Evolutionary conservation across 2,797 vertebrate species (phyloP), one percentile per base, ranked within the genome.

Genomic region (Takifugu rubripes): DNA sequence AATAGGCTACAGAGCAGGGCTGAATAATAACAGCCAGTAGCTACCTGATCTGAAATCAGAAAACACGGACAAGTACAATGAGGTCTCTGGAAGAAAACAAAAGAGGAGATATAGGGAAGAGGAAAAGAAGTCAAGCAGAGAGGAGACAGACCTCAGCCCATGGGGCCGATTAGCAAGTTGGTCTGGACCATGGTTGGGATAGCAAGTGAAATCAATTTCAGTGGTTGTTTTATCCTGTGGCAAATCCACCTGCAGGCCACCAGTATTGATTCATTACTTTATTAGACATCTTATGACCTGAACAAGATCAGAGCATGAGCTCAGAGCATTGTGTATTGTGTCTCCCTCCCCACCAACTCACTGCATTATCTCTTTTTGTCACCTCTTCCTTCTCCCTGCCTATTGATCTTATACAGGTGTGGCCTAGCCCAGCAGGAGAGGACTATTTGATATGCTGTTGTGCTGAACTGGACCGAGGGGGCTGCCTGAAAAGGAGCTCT

Each of bases 401-500:
- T 29, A 49, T 59, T 65, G 47, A 59, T 86, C 75, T 66, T 72
- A 56, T 54, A 77, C 78, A 83, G 82, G 78, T 67, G 75, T 48
- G 66, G 72, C 49, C 52, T 84, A 90, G 87, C 80, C 87, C 79
- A 88, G 86, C 88, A 85, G 90, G 68, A 88, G 87, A 88, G 87
- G 79, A 89, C 88, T 48, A 86, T 78, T 59, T 84, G 86, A 88
- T 85, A 89, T 89, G 83, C 84, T 89, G 80, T 84, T 87, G 82
- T 87, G 83, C 79, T 82, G 85, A 79, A 77, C 54, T 68, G 82
- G 81, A 82, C 77, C 57, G 74, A 91, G 87, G 88, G 88, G 82
- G 87, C 82, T 67, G 64, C 74, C 59, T 93, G 90, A 92, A 93
- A 90, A 93, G 91, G 80, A 84, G 61, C 72, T 92, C 92, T 89